Percentiles rank a stretch among this genome's conserved stretches.
phyloP scores from a whole-genome alignment of 2,113 vertebrate genomes.

The Thinocorus orbignyianus region DNA sequence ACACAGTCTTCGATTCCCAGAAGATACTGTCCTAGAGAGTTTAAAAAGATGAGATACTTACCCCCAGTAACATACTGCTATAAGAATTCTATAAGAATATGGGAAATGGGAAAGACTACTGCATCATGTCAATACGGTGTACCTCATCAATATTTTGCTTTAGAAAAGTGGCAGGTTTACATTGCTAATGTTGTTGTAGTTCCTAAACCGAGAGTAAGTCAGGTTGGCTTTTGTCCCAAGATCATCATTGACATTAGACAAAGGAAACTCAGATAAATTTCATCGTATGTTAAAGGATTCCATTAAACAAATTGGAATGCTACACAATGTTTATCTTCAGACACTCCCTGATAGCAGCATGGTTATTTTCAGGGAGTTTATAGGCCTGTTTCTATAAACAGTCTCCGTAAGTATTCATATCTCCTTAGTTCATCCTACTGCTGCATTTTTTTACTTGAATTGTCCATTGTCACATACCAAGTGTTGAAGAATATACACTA shows the following conservation, averaged over 20 bases:
- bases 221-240: neutral
- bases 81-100: neutral
- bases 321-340: neutral
- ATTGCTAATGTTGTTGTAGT: neutral
- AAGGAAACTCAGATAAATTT: neutral
- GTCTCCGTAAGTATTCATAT: neutral
- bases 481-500: neutral
- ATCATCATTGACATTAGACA: neutral
- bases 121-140: neutral
- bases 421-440: neutral
- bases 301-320: neutral
- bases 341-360: neutral
- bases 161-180: neutral
- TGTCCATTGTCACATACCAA: neutral
- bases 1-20: neutral
- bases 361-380: neutral
- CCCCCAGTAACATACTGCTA: neutral
- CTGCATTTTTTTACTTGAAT: neutral
- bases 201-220: neutral
- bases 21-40: neutral
- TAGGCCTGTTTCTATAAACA: neutral
- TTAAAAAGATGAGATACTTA: neutral
- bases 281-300: neutral
- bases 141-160: neutral
- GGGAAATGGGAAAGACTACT: neutral